Conservation (phyloP, 2,797 vertebrate species). For the Forpus xanthops region DNA sequence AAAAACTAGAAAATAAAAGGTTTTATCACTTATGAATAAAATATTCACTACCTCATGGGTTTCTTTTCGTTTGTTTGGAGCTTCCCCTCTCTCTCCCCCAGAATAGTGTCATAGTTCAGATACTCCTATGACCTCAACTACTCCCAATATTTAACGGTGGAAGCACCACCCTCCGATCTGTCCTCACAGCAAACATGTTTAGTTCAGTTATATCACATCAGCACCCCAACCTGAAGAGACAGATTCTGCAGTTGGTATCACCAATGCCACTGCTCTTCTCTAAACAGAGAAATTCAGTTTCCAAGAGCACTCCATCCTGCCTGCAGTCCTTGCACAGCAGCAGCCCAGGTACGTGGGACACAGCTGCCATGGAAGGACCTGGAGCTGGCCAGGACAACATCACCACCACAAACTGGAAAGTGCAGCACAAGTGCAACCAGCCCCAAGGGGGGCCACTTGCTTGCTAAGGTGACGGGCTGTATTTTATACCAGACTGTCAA, state of each 20-base stretch:
- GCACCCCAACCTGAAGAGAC: not conserved
- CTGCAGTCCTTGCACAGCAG: rapidly evolving
- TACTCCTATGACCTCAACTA: not conserved
- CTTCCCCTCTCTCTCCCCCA: not conserved
- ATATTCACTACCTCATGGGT: not conserved
- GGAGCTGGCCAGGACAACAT: not conserved
- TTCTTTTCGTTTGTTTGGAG: not conserved
- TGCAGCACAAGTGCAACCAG: too few species aligned
- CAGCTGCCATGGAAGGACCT: not conserved
- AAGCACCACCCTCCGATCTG: not conserved
- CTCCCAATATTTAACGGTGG: not conserved
- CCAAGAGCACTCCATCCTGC: not conserved
- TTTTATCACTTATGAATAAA: not conserved
- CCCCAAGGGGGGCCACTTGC: not conserved
- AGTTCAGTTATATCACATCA: not conserved
- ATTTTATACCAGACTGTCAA: not conserved
- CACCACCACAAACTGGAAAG: not conserved
- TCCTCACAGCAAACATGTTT: not conserved
- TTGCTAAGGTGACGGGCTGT: not conserved
- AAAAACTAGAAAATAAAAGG: not conserved
- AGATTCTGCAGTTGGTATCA: not conserved
- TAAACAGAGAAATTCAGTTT: not conserved
- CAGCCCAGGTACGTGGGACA: not conserved
- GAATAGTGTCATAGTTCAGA: not conserved
- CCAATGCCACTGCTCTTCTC: not conserved